Base-by-base conservation (phyloP, 2,113 vertebrate species). In the Gallinago jamesoni region DNA sequence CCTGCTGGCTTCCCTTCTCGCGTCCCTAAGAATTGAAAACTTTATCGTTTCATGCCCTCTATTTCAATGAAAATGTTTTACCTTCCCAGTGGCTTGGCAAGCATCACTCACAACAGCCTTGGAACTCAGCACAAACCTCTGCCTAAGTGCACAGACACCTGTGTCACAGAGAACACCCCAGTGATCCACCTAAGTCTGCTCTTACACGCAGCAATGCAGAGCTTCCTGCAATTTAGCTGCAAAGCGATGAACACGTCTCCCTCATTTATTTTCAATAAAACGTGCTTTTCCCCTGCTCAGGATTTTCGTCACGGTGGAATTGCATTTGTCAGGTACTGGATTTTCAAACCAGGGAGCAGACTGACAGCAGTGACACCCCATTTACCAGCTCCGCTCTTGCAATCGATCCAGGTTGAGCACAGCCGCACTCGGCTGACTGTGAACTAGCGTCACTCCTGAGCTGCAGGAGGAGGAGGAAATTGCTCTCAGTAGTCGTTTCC, bases 281-380 rank as follows among this genome's bases (percentile, higher is more conserved):
- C 0, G 1, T 27, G 20, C n/a, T 83, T 70, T 87, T 70, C 89
- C 50, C 43, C 25, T 77, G 62, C 24, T 43, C 0, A 0, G 63
- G 41, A 56, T 62, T 86, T 92, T 82, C 0, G 0, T 70, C 72
- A 48, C 66, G 53, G 43, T 15, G 41, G 64, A 95, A 90, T 3
- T 68, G 24, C 33, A 59, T 20, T 89, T 76, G 68, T 66, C 88
- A 81, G 60, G 37, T 52, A 23, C 35, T 10, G 27, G 8, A n/a
- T 48, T 89, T 84, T 84, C 80, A 83, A 57, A 31, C 27, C 63
- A 68, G 48, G 25, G 52, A 81, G 70, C 0, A 1, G 43, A 8
- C 47, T 63, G 93, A 63, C 77, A 84, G 76, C 73, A 76, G 22
- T 28, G 80, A 78, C 56, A 70, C 39, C 57, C 48, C n/a, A 35